phyloP scores from a whole-genome alignment of 2,888 invertebrate genomes.

The Nemoura dubitans region DNA sequence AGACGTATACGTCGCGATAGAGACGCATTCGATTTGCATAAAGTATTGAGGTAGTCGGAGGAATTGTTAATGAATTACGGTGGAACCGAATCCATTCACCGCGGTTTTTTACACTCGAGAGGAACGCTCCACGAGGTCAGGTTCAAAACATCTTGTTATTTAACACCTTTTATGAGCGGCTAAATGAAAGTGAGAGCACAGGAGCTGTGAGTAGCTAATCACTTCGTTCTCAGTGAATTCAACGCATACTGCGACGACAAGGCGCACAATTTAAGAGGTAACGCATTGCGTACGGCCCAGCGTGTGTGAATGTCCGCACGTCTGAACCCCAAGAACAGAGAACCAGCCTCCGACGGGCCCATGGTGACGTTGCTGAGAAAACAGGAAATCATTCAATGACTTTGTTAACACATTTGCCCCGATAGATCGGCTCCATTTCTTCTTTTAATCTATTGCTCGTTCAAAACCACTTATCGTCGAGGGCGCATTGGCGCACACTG shows the following conservation, averaged over 20 bases:
- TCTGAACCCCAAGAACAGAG: background rate
- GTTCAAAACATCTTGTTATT: background rate
- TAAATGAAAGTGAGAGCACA: background rate
- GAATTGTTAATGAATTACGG: constrained; percentile 17
- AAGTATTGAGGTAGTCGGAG: constrained; percentile 15
- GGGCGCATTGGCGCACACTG: background rate
- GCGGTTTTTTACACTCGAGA: background rate
- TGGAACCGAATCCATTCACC: background rate
- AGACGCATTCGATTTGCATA: constrained; percentile 22
- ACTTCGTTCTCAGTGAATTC: background rate
- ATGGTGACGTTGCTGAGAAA: background rate
- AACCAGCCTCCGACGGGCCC: background rate
- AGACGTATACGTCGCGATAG: background rate
- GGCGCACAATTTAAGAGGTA: background rate
- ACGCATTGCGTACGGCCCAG: background rate
- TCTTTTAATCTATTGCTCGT: background rate
- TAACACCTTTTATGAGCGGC: background rate
- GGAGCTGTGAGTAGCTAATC: background rate
- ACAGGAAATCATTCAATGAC: background rate
- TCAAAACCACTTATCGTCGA: background rate
- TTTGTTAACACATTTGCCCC: background rate
- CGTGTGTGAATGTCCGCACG: background rate
- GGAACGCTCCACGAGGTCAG: background rate
- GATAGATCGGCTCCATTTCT: background rate
- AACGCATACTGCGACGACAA: background rate